phyloP scores from a whole-genome alignment of 2,888 invertebrate species.

The Exocentrus adspersus region DNA sequence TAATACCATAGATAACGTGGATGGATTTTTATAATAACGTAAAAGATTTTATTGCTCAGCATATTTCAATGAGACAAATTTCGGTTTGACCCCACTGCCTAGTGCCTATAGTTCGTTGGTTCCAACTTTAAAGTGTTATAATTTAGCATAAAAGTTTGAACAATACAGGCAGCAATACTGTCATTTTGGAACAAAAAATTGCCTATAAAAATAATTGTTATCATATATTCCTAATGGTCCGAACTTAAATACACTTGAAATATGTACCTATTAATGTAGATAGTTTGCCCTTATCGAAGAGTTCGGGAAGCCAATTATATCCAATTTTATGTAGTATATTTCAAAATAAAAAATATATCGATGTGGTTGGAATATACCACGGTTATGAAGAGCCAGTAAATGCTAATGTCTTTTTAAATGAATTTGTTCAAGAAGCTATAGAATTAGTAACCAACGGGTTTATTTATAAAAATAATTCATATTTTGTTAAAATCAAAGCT shows the following conservation, averaged over 20 bases:
- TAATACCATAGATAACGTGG: too few relatives aligned
- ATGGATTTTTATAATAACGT: too few relatives aligned
- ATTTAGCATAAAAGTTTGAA: too few relatives aligned
- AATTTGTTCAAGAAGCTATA: constrained; percentile 38
- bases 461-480: constrained; percentile 21
- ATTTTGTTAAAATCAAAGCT: constrained; percentile 31
- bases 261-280: constrained; percentile 29
- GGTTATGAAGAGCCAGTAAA: constrained; percentile 41
- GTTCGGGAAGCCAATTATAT: constrained; percentile 24
- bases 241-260: constrained; percentile 6
- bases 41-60: too few relatives aligned
- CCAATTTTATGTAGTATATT: constrained; percentile 35
- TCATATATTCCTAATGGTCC: background rate
- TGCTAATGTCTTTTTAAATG: constrained; percentile 29
- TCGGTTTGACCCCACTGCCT: too few relatives aligned
- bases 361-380: constrained; percentile 41
- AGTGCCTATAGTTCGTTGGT: too few relatives aligned
- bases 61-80: too few relatives aligned
- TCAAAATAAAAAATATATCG: constrained; percentile 29
- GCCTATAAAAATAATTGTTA: constrained; percentile 6
- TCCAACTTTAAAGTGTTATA: too few relatives aligned
- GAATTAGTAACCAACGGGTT: constrained; percentile 27
- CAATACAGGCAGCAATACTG: too few relatives aligned
- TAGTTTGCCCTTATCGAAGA: constrained; percentile 36
- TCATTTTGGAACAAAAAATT: constrained; percentile 17